Conservation (phyloP, 2,888 invertebrate species). For the Eristalinus aeneus region DNA sequence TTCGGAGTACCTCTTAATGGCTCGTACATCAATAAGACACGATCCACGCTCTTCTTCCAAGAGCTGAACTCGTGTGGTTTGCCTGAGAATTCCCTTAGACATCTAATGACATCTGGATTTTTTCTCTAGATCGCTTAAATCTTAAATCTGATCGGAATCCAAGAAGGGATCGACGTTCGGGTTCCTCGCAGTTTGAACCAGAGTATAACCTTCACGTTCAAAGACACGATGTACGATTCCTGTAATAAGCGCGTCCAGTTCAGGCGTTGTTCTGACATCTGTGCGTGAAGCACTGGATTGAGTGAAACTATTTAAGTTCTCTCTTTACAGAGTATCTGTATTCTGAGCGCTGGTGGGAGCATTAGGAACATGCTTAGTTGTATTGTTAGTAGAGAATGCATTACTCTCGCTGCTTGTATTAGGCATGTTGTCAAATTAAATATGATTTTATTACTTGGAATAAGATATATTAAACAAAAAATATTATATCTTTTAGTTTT, state of each 20-base stretch:
- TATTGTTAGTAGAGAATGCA: not conserved
- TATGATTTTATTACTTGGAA: too few species aligned
- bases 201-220: not conserved
- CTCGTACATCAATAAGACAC: slow-evolving; percentile 36
- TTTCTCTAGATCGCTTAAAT: slow-evolving; percentile 35
- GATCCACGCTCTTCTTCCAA: slow-evolving; percentile 45
- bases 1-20: slow-evolving; percentile 26
- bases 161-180: not conserved
- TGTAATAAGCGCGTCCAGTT: not conserved
- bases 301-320: not conserved
- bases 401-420: not conserved
- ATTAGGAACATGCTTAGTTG: not conserved
- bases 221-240: not conserved
- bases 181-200: not conserved
- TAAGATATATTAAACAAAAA: not conserved
- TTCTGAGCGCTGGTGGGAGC: not conserved
- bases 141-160: not conserved
- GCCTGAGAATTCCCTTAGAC: slow-evolving; percentile 32
- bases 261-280: not conserved
- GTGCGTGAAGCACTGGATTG: not conserved
- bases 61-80: slow-evolving; percentile 37
- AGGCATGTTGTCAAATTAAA: not conserved
- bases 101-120: slow-evolving; percentile 49
- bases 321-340: not conserved
- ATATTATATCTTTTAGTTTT: not conserved